A percentile compares a stretch with the other conserved stretches of the same genome.
These are phyloP conservation scores for Apocrypta bakeri DNA, from an alignment of 1,140 invertebrate species.

Conservation along the genomic window DNA sequence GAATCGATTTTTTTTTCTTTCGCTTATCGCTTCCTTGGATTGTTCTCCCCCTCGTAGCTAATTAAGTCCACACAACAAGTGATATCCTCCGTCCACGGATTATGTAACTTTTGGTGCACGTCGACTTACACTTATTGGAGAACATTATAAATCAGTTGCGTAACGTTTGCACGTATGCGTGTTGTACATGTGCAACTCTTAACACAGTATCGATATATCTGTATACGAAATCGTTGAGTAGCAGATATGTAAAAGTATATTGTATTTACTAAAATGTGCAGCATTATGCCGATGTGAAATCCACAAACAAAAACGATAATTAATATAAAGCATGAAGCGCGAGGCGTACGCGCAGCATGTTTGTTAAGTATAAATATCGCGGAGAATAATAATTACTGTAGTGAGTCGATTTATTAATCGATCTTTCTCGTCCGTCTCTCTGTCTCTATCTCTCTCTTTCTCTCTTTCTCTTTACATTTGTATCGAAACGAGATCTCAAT, in stretches of 20 bases:
- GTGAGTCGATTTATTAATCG: conserved; percentile 3
- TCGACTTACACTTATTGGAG: not conserved
- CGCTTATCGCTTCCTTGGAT: not conserved
- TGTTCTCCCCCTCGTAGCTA: not conserved
- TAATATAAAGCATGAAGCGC: conserved; percentile 8
- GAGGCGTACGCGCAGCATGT: not conserved
- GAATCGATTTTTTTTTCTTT: not conserved
- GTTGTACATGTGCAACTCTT: no score
- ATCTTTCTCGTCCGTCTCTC: not conserved
- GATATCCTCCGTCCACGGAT: no score
- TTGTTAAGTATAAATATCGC: conserved; percentile 28
- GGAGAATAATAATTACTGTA: conserved; percentile 25
- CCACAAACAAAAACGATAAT: not conserved
- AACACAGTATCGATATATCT: no score
- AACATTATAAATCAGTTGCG: not conserved
- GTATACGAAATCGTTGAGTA: no score
- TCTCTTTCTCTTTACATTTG: not conserved
- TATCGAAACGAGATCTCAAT: conserved; percentile 12
- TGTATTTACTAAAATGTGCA: no score
- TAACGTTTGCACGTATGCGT: not conserved
- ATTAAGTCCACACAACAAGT: not conserved
- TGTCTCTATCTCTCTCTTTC: not conserved
- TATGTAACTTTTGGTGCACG: not conserved
- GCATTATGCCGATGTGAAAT: not conserved
- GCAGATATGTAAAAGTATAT: not conserved